phyloP scores from a whole-genome alignment of 2,888 invertebrate genomes.

The Pseudococcus jackbeardsleyi region DNA sequence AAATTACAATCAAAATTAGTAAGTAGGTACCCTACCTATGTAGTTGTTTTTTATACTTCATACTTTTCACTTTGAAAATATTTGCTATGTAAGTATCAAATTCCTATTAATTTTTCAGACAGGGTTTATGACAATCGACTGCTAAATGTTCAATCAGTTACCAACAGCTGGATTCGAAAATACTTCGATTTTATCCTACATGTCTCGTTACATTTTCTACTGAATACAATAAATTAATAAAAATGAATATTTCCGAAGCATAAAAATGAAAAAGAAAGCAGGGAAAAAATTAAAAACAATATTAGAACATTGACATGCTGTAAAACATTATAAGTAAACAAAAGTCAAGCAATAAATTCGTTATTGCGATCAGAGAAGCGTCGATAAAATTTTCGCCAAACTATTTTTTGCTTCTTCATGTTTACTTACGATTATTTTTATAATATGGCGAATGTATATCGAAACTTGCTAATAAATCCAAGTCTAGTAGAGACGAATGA shows the following conservation, averaged over 20 bases:
- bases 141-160: too few relatives aligned
- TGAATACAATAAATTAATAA: background rate
- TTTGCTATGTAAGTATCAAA: too few relatives aligned
- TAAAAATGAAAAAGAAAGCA: slow-evolving; percentile 14
- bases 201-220: too few relatives aligned
- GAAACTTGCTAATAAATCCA: slow-evolving; percentile 64
- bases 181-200: too few relatives aligned
- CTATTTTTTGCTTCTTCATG: background rate
- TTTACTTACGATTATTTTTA: slow-evolving; percentile 63
- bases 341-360: slow-evolving; percentile 30
- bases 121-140: too few relatives aligned
- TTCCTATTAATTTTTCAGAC: too few relatives aligned
- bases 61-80: too few relatives aligned
- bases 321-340: background rate
- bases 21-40: too few relatives aligned
- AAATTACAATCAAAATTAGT: too few relatives aligned
- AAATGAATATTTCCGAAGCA: background rate
- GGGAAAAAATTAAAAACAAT: background rate
- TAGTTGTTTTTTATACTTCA: too few relatives aligned
- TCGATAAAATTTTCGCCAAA: slow-evolving; percentile 51
- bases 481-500: slow-evolving; percentile 61
- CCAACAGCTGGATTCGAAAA: too few relatives aligned
- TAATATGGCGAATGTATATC: slow-evolving; percentile 64
- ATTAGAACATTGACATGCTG: background rate
- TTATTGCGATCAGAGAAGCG: slow-evolving; percentile 9